Base-by-base conservation (phyloP, 1,140 invertebrate genomes). In the Telenomus remus region DNA sequence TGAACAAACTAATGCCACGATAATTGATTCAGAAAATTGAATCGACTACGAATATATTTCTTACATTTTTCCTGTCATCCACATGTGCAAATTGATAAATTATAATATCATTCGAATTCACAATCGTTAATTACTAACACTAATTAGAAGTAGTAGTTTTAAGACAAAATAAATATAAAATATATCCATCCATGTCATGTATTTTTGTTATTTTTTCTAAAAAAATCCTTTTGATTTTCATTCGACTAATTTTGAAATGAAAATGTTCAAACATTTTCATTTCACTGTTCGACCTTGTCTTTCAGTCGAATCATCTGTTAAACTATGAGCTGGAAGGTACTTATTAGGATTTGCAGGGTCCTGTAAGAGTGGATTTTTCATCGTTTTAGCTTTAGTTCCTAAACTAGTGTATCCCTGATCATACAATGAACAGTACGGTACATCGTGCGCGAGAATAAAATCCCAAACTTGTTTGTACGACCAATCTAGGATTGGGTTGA, bases 401-500 rank as follows among this genome's bases (percentile, higher is more conserved):
- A 98, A 88, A 47, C 96, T 98, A 0, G 96, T 96, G 80, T 96
- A 98, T 15, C 96, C 97, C 84, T 90, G 83, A 83, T 98, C 93
- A 85, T 99, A 98, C 0, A 99, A 89, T 13, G 88, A 89, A 84
- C 97, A 98, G 82, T 98, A 98, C 44, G 96, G 93, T 47, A 98
- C 91, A 68, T 92, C 88, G 44, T 94, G 89, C 12, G 90, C 83
- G 9, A 94, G 84, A 6, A 98, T 89, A 81, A 97, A 98, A 59
- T 91, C 90, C 97, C 97, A 99, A 50, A 99, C 91, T 79, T 97
- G 92, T 43, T 90, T 90, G 83, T 98, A 98, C 7, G 89, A 91
- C 97, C 97, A 99, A 76, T 97, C 91, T 5, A 98, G 88, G 16
- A 99, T 87, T 0, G 97, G 96, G 85, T 91, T 95, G 7, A 98